Conservation (phyloP, 2,797 vertebrate genomes). For the Anguilla obscura region DNA sequence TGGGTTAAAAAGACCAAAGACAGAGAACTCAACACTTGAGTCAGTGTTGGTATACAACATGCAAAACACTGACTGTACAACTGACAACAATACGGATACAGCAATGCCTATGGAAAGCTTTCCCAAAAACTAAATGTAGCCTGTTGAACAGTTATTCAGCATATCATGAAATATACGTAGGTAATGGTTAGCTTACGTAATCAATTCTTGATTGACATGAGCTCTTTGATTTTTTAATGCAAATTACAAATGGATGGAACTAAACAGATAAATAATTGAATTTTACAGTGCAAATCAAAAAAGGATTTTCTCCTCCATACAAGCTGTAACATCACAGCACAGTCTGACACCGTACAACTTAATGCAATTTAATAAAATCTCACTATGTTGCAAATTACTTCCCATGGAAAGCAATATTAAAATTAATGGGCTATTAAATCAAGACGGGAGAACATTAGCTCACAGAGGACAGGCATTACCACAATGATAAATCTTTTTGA, state of each 20-base stretch:
- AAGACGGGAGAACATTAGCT: constrained; percentile 29
- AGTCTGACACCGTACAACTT: constrained; percentile 35
- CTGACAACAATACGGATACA: not conserved
- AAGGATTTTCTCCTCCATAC: not conserved
- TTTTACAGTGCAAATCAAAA: constrained; percentile 20
- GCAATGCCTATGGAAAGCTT: not conserved
- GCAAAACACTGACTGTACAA: not conserved
- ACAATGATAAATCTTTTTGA: constrained; percentile 16
- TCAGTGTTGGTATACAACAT: not conserved
- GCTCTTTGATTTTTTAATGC: not conserved
- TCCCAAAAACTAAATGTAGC: not conserved
- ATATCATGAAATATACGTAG: not conserved
- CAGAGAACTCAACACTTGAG: too few relatives aligned
- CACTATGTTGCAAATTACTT: constrained; percentile 35
- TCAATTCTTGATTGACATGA: not conserved
- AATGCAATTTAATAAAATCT: constrained; percentile 44
- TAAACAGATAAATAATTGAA: not conserved
- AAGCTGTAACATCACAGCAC: not conserved
- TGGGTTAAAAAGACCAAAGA: too few relatives aligned
- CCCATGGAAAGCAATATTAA: constrained; percentile 27
- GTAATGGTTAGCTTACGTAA: not conserved
- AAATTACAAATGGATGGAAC: not conserved
- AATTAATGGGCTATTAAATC: constrained; percentile 40
- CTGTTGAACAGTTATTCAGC: not conserved
- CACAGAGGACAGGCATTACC: constrained; percentile 31